Conservation (phyloP, 2,797 vertebrate species). For the Parotocinclus haroldoi region DNA sequence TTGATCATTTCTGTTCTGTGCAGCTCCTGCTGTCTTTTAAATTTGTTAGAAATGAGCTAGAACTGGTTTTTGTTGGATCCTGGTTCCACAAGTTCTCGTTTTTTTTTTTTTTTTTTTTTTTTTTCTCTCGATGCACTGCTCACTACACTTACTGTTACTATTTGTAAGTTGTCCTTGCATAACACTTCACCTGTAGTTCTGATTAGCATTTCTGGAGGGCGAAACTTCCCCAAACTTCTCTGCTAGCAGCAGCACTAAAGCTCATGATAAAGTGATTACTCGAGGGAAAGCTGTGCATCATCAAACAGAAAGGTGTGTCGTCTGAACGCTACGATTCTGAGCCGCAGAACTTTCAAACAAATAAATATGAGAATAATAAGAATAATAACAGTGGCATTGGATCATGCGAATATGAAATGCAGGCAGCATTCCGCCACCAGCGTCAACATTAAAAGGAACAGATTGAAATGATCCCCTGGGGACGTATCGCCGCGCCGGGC, state of each 20-base stretch:
- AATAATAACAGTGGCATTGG: slow-evolving; percentile 61
- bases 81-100: too few species aligned
- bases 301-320: slow-evolving; percentile 38
- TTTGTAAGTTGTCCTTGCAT: too few species aligned
- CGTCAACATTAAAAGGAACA: slow-evolving; percentile 76
- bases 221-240: slow-evolving; percentile 11
- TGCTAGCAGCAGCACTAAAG: slow-evolving; percentile 12
- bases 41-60: too few species aligned
- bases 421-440: slow-evolving; percentile 71
- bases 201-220: slow-evolving; percentile 6
- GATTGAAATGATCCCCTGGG: slow-evolving; percentile 75
- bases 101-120: slow-evolving; percentile 9
- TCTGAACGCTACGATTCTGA: slow-evolving; percentile 12
- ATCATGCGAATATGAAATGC: slow-evolving; percentile 57
- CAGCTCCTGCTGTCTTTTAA: too few species aligned
- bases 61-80: too few species aligned
- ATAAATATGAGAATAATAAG: slow-evolving; percentile 44
- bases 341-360: slow-evolving; percentile 49
- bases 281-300: slow-evolving; percentile 50
- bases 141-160: too few species aligned
- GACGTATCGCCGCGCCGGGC: slow-evolving; percentile 65
- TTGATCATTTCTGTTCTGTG: too few species aligned
- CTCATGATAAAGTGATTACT: slow-evolving; percentile 42
- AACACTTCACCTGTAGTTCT: slow-evolving; percentile 1
- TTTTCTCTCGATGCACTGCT: not conserved